phyloP scores from a whole-genome alignment of 2,888 invertebrate species.

The Hybos culiciformis region DNA sequence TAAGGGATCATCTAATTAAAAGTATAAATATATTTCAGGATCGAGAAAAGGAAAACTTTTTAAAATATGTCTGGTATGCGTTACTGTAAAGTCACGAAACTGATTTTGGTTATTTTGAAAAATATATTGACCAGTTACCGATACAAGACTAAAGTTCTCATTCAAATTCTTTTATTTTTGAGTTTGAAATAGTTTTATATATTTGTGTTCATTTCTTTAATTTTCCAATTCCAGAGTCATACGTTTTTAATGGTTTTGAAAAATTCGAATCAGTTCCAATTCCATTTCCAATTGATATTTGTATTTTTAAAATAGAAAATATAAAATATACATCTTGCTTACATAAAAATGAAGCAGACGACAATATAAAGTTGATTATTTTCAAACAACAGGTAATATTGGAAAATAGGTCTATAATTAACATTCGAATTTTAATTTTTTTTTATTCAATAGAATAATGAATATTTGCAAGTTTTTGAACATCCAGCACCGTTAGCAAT shows the following conservation, averaged over 20 bases:
- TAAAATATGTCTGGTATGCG: too few relatives aligned
- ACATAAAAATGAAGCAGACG: slow-evolving; percentile 24
- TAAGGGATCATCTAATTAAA: too few relatives aligned
- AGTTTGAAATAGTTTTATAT: too few relatives aligned
- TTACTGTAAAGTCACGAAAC: too few relatives aligned
- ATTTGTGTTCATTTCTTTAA: too few relatives aligned
- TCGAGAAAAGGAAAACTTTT: too few relatives aligned
- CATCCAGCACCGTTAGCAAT: slow-evolving; percentile 23
- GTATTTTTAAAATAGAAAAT: slow-evolving; percentile 31
- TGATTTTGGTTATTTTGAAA: too few relatives aligned
- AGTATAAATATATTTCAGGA: too few relatives aligned
- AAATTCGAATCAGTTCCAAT: slow-evolving; percentile 32
- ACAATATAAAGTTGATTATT: slow-evolving; percentile 23
- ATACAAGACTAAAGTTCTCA: too few relatives aligned
- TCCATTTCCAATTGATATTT: slow-evolving; percentile 35
- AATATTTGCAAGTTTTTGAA: slow-evolving; percentile 19
- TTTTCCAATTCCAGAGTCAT: slow-evolving; percentile 30
- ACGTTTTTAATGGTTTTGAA: slow-evolving; percentile 32
- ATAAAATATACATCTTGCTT: slow-evolving; percentile 33
- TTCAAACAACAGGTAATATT: slow-evolving; percentile 21
- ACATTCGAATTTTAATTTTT: not conserved
- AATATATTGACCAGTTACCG: too few relatives aligned
- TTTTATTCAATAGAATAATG: slow-evolving; percentile 16
- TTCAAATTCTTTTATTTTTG: too few relatives aligned
- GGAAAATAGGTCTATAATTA: slow-evolving; percentile 1